Conservation (phyloP, 2,888 invertebrate species). For the Eurois occulta region DNA sequence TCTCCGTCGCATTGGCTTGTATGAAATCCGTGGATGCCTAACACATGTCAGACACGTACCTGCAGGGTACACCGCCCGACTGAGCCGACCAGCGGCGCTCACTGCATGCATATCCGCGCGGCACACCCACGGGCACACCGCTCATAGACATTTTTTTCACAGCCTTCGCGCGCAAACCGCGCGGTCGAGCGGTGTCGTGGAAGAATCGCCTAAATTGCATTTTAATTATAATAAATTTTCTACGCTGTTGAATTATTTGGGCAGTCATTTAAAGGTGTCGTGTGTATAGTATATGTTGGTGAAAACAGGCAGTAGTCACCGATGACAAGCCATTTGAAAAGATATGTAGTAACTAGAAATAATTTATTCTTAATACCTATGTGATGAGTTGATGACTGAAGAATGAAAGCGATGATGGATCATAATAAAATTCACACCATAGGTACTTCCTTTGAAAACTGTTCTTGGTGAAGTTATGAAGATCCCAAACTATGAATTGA, state of each 20-base stretch:
- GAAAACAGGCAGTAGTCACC: background rate
- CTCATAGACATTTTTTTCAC: too few relatives aligned
- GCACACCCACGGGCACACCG: too few relatives aligned
- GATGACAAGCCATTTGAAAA: background rate
- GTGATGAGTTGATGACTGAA: background rate
- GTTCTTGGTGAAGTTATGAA: background rate
- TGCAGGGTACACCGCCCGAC: too few relatives aligned
- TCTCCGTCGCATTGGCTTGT: background rate
- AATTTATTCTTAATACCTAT: background rate
- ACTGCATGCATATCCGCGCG: background rate
- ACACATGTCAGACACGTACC: too few relatives aligned
- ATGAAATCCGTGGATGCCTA: background rate
- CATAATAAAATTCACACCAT: background rate
- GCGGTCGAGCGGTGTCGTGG: background rate
- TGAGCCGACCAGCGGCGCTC: background rate
- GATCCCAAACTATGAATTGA: background rate
- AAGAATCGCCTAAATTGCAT: background rate
- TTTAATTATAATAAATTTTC: too few relatives aligned
- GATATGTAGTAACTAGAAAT: background rate
- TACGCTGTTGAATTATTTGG: background rate
- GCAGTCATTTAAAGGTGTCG: background rate
- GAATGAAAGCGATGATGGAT: background rate
- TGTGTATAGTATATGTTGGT: background rate
- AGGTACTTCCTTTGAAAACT: background rate
- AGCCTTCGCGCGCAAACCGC: background rate